A percentile compares a stretch with the other conserved stretches of the same genome.
phyloP scores from a whole-genome alignment of 2,888 invertebrate species.

The Agapostemon virescens region DNA sequence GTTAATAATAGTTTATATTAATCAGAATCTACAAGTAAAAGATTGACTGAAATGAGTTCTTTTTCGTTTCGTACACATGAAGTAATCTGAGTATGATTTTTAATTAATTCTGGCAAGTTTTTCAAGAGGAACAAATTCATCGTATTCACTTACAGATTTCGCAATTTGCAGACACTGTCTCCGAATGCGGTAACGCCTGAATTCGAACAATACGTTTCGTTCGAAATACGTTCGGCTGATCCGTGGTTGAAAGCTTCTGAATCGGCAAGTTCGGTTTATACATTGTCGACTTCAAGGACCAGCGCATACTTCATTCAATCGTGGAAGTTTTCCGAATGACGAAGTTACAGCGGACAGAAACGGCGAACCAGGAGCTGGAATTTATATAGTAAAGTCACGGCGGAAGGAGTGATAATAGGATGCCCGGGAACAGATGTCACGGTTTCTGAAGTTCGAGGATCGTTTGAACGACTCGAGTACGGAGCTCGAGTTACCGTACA shows the following conservation, averaged over 20 bases:
- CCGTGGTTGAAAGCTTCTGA: neutral
- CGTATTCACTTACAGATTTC: neutral
- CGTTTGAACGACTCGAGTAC: conserved; percentile 15
- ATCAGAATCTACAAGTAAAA: too few species aligned
- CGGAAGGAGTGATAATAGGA: neutral
- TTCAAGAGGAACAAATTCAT: too few species aligned
- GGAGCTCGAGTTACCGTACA: neutral
- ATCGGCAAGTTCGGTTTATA: neutral
- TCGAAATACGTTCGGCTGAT: neutral
- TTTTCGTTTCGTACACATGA: too few species aligned
- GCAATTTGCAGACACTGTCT: neutral
- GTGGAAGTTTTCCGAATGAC: neutral
- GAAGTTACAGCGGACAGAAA: conserved; percentile 8
- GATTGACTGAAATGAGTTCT: too few species aligned
- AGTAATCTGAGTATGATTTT: too few species aligned
- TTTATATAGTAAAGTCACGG: conserved; percentile 3
- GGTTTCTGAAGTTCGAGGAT: conserved; percentile 14
- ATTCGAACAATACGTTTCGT: neutral
- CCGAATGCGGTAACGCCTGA: neutral
- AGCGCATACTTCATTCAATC: conserved; percentile 7
- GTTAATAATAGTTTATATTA: too few species aligned
- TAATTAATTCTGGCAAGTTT: too few species aligned
- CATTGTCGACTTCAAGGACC: neutral
- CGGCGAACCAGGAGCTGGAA: neutral
- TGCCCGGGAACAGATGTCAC: conserved; percentile 20